Conservation (phyloP, 2,888 invertebrate species). For the Hirtodrosophila confusa region DNA sequence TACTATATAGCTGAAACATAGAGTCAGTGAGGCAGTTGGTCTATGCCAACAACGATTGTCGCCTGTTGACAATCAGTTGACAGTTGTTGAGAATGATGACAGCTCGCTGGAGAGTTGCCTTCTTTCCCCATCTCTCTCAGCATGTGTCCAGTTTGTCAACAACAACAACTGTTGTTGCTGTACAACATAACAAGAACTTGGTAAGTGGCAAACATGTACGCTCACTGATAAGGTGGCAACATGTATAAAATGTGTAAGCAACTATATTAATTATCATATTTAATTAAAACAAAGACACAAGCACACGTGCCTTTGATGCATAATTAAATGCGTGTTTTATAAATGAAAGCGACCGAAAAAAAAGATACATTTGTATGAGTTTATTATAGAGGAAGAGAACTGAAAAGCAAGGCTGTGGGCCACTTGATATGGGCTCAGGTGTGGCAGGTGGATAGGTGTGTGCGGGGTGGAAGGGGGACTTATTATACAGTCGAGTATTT, state of each 20-base stretch:
- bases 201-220: background rate
- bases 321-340: conserved; percentile 29
- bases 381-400: background rate
- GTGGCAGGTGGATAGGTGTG: background rate
- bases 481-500: conserved; percentile 17
- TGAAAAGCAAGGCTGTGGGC: conserved; percentile 36
- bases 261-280: conserved; percentile 67
- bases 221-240: too few relatives aligned
- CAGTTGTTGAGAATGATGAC: conserved; percentile 61
- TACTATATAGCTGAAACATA: too few relatives aligned
- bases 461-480: background rate
- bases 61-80: conserved; percentile 64
- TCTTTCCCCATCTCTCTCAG: background rate
- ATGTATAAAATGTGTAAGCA: conserved; percentile 19
- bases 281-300: conserved; percentile 45
- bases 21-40: too few relatives aligned
- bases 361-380: conserved; percentile 4
- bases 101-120: conserved; percentile 25
- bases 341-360: conserved; percentile 1
- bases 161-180: too few relatives aligned
- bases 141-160: background rate
- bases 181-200: too few relatives aligned
- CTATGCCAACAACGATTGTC: too few relatives aligned
- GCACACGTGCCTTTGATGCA: conserved; percentile 51
- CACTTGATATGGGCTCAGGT: conserved; percentile 38